Percentiles rank a stretch among this genome's conserved stretches.
These are phyloP conservation scores for Brachylomia viminalis DNA, from an alignment of 2,888 invertebrate species.

Conservation along the genomic window DNA sequence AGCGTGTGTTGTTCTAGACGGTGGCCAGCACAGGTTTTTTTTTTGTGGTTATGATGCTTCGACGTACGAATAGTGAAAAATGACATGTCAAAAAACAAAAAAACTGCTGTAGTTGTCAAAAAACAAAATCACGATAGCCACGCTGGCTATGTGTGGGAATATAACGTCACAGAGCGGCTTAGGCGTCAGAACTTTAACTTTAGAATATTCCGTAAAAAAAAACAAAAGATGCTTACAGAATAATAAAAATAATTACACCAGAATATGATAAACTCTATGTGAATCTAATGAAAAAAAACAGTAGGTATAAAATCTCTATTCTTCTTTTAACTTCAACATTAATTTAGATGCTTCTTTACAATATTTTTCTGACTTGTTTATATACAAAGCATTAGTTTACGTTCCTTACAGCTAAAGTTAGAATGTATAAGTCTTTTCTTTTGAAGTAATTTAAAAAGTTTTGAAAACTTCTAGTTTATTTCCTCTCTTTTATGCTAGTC, in stretches of 20 bases:
- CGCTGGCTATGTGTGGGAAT: too few relatives aligned
- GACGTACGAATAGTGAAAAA: too few relatives aligned
- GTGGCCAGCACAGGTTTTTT: too few relatives aligned
- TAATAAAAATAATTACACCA: background rate
- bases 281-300: background rate
- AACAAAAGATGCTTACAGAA: too few relatives aligned
- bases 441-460: slow-evolving; percentile 57
- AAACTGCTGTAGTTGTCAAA: too few relatives aligned
- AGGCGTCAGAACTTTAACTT: too few relatives aligned
- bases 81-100: too few relatives aligned
- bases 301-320: slow-evolving; percentile 22
- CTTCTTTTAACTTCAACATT: slow-evolving; percentile 24
- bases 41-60: too few relatives aligned
- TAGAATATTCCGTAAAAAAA: too few relatives aligned
- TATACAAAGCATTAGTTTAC: slow-evolving; percentile 42
- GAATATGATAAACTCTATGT: background rate
- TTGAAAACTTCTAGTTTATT: slow-evolving; percentile 53
- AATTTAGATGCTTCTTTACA: slow-evolving; percentile 26
- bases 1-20: too few relatives aligned
- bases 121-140: too few relatives aligned
- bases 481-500: slow-evolving; percentile 46
- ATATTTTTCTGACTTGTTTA: slow-evolving; percentile 28
- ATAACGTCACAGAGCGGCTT: too few relatives aligned
- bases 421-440: slow-evolving; percentile 55
- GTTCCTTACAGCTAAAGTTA: slow-evolving; percentile 32